Base-by-base conservation (phyloP, 2,888 invertebrate species). In the Nomada fabriciana region DNA sequence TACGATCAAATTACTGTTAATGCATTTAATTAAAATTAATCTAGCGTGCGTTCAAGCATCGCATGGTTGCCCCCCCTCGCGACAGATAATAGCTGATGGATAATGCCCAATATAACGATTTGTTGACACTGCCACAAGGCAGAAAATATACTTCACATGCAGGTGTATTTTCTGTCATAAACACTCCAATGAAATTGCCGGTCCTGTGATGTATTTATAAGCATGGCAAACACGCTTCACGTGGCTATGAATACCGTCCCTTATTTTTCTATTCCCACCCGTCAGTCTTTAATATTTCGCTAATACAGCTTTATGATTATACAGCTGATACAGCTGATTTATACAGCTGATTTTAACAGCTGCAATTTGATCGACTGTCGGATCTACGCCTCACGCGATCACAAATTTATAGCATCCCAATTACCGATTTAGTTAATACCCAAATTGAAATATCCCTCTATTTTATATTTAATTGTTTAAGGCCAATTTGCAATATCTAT, bases 201-300 rank as follows among this genome's bases (percentile, higher is more conserved):
- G 36, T 67, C 68, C 76, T 43, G 52, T 36, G 72, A 68, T 79
- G 80, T 88, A 87, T 88, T 88, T 86, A 82, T 82, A 88, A 86
- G 67, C 55, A 25, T 10, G 29, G 52, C 55, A 47, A 65, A 72
- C 64, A 71, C 69, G 42, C 76, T 63, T 73, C n/a, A 59, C 20
- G 23, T 50, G 42, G 50, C 61, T 82, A 80, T 84, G 78, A 88
- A 84, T 86, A 84, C 80, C 29, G 25, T 36, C 57, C 59, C 61
- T 55, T 63, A 64, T 74, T 86, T 80, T 75, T 70, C 71, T 57
- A 36, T 59, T 43, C 61, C 36, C 42, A 5, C 15, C 23, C 7
- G 13, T 42, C 13, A n/a, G 59, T 57, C 29, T 20, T 20, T 69
- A 5, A 68, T 63, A 65, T 53, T 70, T 71, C 11, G 13, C 0